Percentiles rank a stretch among this genome's conserved stretches.
phyloP scores from a whole-genome alignment of 2,113 vertebrate species.

The Vombatus ursinus region DNA sequence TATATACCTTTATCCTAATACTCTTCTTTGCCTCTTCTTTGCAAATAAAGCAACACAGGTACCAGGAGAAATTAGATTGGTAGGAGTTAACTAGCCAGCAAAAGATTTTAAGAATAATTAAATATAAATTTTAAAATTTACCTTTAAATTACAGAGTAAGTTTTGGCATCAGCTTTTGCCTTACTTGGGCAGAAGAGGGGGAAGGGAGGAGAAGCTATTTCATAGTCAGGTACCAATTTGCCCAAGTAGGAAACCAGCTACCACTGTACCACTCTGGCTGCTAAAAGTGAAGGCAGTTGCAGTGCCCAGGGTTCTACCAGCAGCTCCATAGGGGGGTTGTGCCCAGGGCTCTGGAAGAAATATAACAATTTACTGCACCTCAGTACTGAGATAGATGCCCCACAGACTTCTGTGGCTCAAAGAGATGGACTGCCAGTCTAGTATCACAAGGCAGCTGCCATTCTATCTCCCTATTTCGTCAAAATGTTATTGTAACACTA shows the following conservation, averaged over 20 bases:
- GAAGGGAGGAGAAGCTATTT: background rate
- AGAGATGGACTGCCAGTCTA: background rate
- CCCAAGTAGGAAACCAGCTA: background rate
- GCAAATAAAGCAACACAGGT: background rate
- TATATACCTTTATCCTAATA: background rate
- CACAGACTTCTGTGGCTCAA: background rate
- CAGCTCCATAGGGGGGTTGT: background rate
- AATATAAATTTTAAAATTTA: background rate
- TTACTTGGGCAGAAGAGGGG: background rate
- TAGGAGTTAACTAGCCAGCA: background rate
- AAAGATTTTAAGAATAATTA: background rate
- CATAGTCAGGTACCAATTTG: background rate
- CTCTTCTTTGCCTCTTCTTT: background rate
- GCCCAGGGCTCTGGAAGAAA: background rate
- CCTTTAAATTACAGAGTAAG: background rate
- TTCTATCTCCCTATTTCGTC: background rate
- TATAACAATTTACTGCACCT: background rate
- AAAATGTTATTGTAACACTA: background rate
- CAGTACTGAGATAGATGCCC: background rate
- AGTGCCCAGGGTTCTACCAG: background rate
- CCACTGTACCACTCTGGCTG: background rate
- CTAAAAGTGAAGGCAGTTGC: background rate
- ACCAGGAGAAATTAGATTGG: background rate
- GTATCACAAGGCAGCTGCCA: background rate
- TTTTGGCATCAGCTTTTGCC: background rate